Evolutionary conservation across 1,140 invertebrate genomes (phyloP), one percentile per base, ranked within the genome.

Genomic region (Drosophila yakuba): DNA sequence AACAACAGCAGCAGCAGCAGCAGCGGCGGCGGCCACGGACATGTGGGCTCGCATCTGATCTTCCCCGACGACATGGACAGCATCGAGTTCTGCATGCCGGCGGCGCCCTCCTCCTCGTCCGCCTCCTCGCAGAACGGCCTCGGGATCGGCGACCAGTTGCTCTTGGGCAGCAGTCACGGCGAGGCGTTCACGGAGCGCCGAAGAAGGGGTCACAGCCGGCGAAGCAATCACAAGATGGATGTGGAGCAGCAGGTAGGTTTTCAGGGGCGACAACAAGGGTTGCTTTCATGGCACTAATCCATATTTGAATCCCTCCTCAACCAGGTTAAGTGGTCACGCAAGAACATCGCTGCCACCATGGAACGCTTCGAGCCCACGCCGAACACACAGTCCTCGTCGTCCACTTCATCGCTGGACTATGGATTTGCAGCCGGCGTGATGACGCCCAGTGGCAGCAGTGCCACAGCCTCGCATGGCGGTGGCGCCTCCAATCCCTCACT

Each of bases 281-380:
- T 8, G 41, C 1, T 43, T 15, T 43, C 2, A 8, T 8, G 20
- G 7, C 20, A 1, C 15, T 47, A n/a, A 47, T 25, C 6, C 12
- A 14, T 7, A 17, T 17, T 17, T 17, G 17, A 17, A 17, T 17
- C 17, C 17, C 17, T 17, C 1, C 17, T 17, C 17, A 17, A 20
- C 10, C 55, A 92, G 91, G 90, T 91, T 1, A 92, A 92, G 36
- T 92, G 91, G 91, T 86, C 94, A 35, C 93, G 94, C 72, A 94
- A 94, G 74, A 94, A 94, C 66, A 94, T 94, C 12, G 93, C 94
- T 4, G 94, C 94, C 44, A 94, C 94, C 10, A 94, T 94, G 94
- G 94, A 94, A 62, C 90, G 94, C 62, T 94, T 94, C 62, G 94
- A 94, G 78, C 94, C 94, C 20, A 81, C 81, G 1, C 45, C 74